A percentile compares a stretch with the other conserved stretches of the same genome.
Conservation (phyloP, 2,888 invertebrate genomes). For the Campoplex capitator region DNA sequence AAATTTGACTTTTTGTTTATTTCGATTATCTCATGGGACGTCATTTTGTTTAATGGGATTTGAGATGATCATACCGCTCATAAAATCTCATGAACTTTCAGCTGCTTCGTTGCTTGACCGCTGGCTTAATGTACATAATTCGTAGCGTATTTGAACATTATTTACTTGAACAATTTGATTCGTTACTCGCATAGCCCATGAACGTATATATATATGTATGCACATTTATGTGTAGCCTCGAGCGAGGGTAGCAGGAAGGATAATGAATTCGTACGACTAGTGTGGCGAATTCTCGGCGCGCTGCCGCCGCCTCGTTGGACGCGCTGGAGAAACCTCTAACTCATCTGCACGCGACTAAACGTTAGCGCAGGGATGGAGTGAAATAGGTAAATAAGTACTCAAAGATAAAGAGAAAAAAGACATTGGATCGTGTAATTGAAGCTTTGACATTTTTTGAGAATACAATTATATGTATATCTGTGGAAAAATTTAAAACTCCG, state of each 20-base stretch:
- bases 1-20: background rate
- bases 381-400: no score
- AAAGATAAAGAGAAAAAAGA: no score
- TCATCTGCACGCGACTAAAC: conserved; percentile 6
- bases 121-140: background rate
- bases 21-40: background rate
- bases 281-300: conserved; percentile 47
- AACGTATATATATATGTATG: background rate
- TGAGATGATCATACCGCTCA: no score
- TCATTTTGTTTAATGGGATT: background rate
- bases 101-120: conserved; percentile 12
- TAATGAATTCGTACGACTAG: conserved; percentile 58
- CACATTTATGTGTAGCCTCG: background rate
- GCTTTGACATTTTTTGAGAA: no score
- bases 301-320: conserved; percentile 30
- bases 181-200: conserved; percentile 27
- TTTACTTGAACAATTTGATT: conserved; percentile 24
- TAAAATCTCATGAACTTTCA: conserved; percentile 35
- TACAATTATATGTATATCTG: no score
- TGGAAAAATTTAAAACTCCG: no score
- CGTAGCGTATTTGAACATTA: background rate
- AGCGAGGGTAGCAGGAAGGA: conserved; percentile 29
- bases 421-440: no score
- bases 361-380: background rate
- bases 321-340: conserved; percentile 31